These are phyloP conservation scores for Python bivittatus DNA, from an alignment of 2,113 vertebrate species.

Conservation along the genomic window DNA sequence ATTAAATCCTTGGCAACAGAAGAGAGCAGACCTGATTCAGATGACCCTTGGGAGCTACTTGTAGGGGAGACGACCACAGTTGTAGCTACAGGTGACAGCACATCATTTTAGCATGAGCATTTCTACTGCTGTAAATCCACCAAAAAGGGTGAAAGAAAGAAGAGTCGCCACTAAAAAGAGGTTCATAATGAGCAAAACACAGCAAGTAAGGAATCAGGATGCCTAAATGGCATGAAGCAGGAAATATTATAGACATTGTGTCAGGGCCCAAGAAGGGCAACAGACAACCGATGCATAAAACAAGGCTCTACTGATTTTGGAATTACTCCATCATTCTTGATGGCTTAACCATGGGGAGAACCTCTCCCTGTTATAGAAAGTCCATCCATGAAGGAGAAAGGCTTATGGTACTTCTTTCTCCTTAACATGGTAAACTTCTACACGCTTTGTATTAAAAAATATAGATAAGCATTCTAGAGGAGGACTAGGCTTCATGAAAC, in stretches of 20 bases:
- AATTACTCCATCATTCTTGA: not conserved
- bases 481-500: not conserved
- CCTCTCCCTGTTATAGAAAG: not conserved
- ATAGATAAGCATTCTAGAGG: not conserved
- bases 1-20: not conserved
- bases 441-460: not conserved
- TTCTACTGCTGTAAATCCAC: not conserved
- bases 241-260: fast-evolving
- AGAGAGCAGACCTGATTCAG: not conserved
- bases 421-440: not conserved
- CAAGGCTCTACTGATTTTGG: not conserved
- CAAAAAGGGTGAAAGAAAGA: not conserved
- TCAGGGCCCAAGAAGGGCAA: not conserved
- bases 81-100: not conserved
- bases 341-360: not conserved
- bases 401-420: not conserved
- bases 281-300: not conserved
- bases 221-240: not conserved
- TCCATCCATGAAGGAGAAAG: not conserved
- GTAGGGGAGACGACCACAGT: not conserved
- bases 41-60: not conserved
- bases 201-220: not conserved
- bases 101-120: not conserved
- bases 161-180: not conserved
- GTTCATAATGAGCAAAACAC: too few species aligned